Percentiles rank a stretch among this genome's conserved stretches.
Conservation (phyloP, 2,113 vertebrate species). For the Malaclemys terrapin region DNA sequence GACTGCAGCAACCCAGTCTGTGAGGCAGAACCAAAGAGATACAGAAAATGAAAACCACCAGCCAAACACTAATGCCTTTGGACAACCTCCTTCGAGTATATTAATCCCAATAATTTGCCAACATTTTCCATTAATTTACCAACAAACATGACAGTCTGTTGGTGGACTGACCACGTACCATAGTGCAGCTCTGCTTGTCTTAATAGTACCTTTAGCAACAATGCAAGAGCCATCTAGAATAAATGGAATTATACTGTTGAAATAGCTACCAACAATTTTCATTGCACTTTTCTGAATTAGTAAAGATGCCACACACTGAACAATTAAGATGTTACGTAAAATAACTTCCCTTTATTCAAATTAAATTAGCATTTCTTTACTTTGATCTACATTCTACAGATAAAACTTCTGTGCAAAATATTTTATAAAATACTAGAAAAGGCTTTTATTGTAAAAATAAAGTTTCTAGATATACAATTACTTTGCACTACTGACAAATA, state of each 20-base stretch:
- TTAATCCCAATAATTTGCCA: constrained; percentile 21
- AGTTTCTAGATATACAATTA: constrained; percentile 55
- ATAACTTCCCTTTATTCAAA: constrained; percentile 70
- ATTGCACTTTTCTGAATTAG: not conserved
- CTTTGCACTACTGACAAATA: constrained; percentile 47
- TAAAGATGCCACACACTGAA: not conserved
- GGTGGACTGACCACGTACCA: not conserved
- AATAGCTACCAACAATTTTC: not conserved
- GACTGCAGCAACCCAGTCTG: not conserved
- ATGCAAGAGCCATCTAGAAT: not conserved
- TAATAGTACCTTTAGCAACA: not conserved
- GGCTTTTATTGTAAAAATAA: constrained; percentile 72
- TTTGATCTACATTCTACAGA: constrained; percentile 65
- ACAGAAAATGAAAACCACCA: not conserved
- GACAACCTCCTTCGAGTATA: not conserved
- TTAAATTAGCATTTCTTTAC: constrained; percentile 53
- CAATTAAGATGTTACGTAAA: not conserved
- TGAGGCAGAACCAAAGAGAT: not conserved
- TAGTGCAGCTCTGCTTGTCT: not conserved
- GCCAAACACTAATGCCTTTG: not conserved
- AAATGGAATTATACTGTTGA: not conserved
- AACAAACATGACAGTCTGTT: not conserved
- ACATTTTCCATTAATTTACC: not conserved
- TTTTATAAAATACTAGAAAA: constrained; percentile 72
- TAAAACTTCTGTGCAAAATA: constrained; percentile 75